phyloP scores from a whole-genome alignment of 92 coral and sea anemone species.

The Actinernus sp. region DNA sequence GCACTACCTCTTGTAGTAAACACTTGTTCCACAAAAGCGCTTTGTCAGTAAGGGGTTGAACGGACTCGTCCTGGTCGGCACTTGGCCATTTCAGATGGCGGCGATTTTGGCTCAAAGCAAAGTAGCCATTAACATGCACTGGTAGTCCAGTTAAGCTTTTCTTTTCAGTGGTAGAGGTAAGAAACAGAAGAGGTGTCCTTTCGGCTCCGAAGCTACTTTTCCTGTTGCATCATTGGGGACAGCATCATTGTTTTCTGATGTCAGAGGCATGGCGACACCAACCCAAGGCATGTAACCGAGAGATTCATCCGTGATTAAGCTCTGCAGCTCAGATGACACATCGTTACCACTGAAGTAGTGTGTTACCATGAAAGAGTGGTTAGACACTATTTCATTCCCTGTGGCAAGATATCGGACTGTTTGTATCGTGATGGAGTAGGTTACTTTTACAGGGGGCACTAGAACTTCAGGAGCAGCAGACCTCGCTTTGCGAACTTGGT shows the following conservation, averaged over 20 bases:
- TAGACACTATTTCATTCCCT: background rate
- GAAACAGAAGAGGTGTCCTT: constrained; percentile 81
- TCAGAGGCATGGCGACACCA: constrained; percentile 84
- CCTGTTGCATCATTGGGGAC: no score
- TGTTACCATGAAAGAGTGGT: constrained; percentile 58
- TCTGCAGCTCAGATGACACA: constrained; percentile 39
- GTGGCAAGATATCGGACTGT: constrained; percentile 5
- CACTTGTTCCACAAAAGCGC: constrained; percentile 77
- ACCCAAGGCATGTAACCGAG: constrained; percentile 82
- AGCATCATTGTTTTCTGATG: no score
- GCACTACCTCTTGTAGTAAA: constrained; percentile 64
- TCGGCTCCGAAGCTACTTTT: constrained; percentile 21
- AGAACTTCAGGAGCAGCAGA: constrained; percentile 1
- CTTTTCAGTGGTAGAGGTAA: constrained; percentile 66
- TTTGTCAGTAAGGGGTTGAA: constrained; percentile 53
- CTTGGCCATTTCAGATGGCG: constrained; percentile 80
- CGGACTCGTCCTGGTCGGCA: constrained; percentile 57
- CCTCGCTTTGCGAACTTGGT: constrained; percentile 8
- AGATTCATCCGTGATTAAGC: constrained; percentile 35
- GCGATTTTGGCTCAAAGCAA: constrained; percentile 84
- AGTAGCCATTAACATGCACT: constrained; percentile 83
- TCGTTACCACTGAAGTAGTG: constrained; percentile 50
- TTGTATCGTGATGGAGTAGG: constrained; percentile 39
- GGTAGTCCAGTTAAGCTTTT: constrained; percentile 86
- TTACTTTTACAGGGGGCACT: constrained; percentile 42